Base-by-base conservation (phyloP, 2,113 vertebrate species). In the Gadus macrocephalus region DNA sequence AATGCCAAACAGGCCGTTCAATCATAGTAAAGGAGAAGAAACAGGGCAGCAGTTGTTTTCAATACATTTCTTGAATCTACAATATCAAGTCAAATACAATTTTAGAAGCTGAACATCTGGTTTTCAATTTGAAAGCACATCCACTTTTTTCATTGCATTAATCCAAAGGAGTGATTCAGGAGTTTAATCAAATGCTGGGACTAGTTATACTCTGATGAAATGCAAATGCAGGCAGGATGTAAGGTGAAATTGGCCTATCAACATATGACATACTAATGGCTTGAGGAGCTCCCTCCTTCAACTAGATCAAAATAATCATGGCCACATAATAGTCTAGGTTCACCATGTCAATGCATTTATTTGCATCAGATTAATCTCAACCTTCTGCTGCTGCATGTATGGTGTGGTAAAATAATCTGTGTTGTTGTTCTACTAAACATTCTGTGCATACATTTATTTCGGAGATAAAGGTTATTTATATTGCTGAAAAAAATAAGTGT, bases 191-290 rank as follows among this genome's bases (percentile, higher is more conserved):
- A 85, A 73, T 83, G 80, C 73, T 85, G 64, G 67, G 85, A 86
- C 83, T 86, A 83, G 86, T 87, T 85, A 86, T 84, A 88, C 89
- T 87, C 80, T 85, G 86, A 89, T 86, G 86, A 88, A 87, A 89
- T 89, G 85, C 83, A 80, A 87, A 89, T 86, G 83, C 67, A n/a
- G 78, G 69, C 25, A 64, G 81, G 71, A 90, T 83, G 82, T 85
- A 89, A 86, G 85, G 87, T 89, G 87, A 90, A 90, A 90, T 89
- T 89, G 86, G 85, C 85, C 85, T 88, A 81, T 88, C 85, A 87
- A 87, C 84, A 80, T 84, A 74, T 67, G 78, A 83, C 86, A 89
- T 86, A 83, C 83, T 87, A 83, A 88, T 89, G 75, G 83, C 76
- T 87, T 69, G 69, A 84, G 81, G 79, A 81, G 76, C 80, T 81